Percentiles rank a stretch among this genome's conserved stretches.
Evolutionary conservation across 1,140 invertebrate genomes (phyloP).

Genomic region (Onthophagus taurus): DNA sequence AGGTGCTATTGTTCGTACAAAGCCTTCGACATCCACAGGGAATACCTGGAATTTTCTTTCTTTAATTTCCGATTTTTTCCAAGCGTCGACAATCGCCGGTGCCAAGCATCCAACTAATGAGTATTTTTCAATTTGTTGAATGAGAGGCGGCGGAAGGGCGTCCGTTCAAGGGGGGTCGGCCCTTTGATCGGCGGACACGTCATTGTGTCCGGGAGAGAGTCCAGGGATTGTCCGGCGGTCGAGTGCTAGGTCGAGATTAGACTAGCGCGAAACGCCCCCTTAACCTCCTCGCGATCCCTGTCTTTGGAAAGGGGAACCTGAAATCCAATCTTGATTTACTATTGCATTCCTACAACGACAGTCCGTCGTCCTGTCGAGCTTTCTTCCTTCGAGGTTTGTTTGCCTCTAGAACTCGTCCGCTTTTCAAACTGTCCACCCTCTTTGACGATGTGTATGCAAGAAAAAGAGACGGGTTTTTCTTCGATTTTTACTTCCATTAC

Average conservation of each 20-base stretch:
- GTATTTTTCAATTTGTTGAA: constrained; percentile 40
- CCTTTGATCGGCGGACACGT: constrained; percentile 36
- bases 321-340: constrained; percentile 41
- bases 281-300: background rate
- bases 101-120: constrained; percentile 37
- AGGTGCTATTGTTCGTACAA: constrained; percentile 3
- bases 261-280: constrained; percentile 26
- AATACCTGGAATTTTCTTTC: constrained; percentile 15
- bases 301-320: constrained; percentile 27
- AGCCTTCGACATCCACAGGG: background rate
- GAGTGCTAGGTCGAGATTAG: constrained; percentile 37
- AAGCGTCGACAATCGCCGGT: constrained; percentile 11
- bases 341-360: constrained; percentile 41
- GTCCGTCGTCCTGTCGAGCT: constrained; percentile 20
- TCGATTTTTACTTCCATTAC: too few species aligned
- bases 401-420: background rate
- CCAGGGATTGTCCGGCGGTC: constrained; percentile 17
- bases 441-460: background rate
- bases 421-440: background rate
- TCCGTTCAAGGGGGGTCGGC: constrained; percentile 6
- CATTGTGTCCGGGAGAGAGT: constrained; percentile 25
- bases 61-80: constrained; percentile 18
- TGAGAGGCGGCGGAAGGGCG: constrained; percentile 19
- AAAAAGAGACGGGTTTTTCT: background rate
- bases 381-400: constrained; percentile 7